A percentile compares a stretch with the other conserved stretches of the same genome.
Evolutionary conservation across 2,888 invertebrate genomes (phyloP).

Genomic region (Tetrapedia diversipes): DNA sequence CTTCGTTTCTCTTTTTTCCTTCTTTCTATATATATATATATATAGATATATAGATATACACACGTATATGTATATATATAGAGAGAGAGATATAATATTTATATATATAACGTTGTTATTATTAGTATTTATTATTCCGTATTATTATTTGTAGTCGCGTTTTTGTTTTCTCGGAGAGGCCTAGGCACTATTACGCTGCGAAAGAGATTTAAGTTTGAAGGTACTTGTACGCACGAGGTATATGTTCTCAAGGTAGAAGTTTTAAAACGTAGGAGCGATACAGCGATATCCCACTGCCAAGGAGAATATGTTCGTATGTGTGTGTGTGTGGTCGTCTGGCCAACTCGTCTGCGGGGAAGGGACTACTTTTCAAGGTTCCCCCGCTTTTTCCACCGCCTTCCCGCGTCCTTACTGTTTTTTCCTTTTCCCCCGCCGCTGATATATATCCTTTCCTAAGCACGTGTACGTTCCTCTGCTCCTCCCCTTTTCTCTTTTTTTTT

Average conservation of each 20-base stretch:
- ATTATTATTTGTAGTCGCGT: slow-evolving; percentile 50
- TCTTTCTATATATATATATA: slow-evolving; percentile 20
- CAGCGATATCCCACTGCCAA: slow-evolving; percentile 36
- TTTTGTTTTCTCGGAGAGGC: slow-evolving; percentile 69
- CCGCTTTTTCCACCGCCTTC: slow-evolving; percentile 12
- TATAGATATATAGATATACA: slow-evolving; percentile 39
- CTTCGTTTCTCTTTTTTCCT: background rate
- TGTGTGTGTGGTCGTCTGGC: background rate
- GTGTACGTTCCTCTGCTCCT: background rate
- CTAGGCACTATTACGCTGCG: slow-evolving; percentile 82
- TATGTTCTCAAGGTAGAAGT: slow-evolving; percentile 79
- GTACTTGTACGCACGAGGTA: slow-evolving; percentile 82
- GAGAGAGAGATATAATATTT: no score
- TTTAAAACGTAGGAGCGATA: slow-evolving; percentile 47
- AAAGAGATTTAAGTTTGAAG: slow-evolving; percentile 79
- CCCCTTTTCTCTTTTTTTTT: background rate
- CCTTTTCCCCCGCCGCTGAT: background rate
- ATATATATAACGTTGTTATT: slow-evolving; percentile 35
- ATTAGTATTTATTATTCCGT: slow-evolving; percentile 28
- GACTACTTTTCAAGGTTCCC: slow-evolving; percentile 26
- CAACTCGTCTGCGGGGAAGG: slow-evolving; percentile 6
- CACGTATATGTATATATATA: background rate
- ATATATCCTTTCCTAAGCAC: background rate
- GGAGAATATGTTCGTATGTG: slow-evolving; percentile 20
- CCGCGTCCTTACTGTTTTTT: slow-evolving; percentile 26